These are phyloP conservation scores for Thecocarcelia acutangulata DNA, from an alignment of 2,888 invertebrate species.

Conservation along the genomic window DNA sequence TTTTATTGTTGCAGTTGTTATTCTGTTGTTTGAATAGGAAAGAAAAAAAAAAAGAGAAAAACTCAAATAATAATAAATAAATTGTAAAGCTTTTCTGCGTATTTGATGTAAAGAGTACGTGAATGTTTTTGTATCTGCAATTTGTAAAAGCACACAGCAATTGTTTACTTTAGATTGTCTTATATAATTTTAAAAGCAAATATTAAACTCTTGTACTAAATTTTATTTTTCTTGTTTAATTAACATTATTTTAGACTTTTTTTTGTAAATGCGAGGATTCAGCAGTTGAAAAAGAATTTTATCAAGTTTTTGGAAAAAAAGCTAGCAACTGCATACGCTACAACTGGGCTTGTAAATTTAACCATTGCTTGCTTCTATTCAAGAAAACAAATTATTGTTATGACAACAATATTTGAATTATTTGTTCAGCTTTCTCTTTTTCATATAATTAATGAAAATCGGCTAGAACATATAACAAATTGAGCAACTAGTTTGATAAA, in stretches of 20 bases:
- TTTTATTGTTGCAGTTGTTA: conserved; percentile 39
- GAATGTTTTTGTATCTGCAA: conserved; percentile 30
- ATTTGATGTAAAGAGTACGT: conserved; percentile 18
- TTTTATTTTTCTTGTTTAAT: neutral
- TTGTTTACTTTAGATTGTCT: conserved; percentile 54
- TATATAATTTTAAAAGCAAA: conserved; percentile 48
- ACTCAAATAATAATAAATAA: neutral
- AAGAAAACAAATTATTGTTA: too few species aligned
- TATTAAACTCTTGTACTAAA: conserved; percentile 21
- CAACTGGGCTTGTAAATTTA: too few species aligned
- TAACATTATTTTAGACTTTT: neutral
- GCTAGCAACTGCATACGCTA: too few species aligned
- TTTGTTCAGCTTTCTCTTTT: too few species aligned
- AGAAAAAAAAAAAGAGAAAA: neutral
- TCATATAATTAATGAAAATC: too few species aligned
- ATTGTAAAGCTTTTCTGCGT: conserved; percentile 24
- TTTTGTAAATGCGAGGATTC: neutral
- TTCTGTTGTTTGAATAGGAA: conserved; percentile 33
- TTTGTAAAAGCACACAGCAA: neutral
- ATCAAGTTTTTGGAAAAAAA: too few species aligned
- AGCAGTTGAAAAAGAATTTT: neutral
- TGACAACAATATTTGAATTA: too few species aligned
- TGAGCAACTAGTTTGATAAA: too few species aligned
- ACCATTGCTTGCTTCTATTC: too few species aligned
- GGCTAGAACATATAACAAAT: too few species aligned